These are phyloP conservation scores for Protodeltote pygarga DNA, from an alignment of 2,888 invertebrate genomes.

Conservation along the genomic window DNA sequence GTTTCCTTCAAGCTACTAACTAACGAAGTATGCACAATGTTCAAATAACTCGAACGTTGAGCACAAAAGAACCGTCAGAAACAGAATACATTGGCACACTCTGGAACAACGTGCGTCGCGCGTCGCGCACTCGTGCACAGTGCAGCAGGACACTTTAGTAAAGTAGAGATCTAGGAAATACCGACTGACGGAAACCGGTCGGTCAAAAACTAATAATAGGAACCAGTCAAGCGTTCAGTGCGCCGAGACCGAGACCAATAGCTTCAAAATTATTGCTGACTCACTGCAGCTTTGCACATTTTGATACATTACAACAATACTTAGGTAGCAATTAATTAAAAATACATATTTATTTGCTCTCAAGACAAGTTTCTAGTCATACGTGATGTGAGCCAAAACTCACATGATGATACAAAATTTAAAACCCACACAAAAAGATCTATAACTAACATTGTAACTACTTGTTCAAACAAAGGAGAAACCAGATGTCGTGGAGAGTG, in stretches of 20 bases:
- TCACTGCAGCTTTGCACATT: not conserved
- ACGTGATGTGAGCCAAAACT: too few species aligned
- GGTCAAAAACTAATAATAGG: not conserved
- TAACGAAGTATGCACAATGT: too few species aligned
- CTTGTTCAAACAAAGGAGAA: slow-evolving; percentile 6
- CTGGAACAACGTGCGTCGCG: not conserved
- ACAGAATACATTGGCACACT: too few species aligned
- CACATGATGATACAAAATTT: too few species aligned
- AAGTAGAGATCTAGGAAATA: not conserved
- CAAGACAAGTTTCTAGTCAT: too few species aligned
- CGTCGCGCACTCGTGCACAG: not conserved
- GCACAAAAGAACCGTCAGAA: too few species aligned
- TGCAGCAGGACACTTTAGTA: not conserved
- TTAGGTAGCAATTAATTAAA: not conserved
- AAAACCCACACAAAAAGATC: too few species aligned
- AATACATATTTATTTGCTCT: too few species aligned
- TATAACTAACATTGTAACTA: not conserved
- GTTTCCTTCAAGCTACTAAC: too few species aligned
- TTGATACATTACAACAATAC: not conserved
- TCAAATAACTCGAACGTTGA: too few species aligned
- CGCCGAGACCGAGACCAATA: not conserved
- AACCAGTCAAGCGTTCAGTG: not conserved
- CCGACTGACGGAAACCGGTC: not conserved
- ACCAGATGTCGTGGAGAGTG: slow-evolving; percentile 4
- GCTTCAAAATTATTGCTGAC: not conserved